Conservation (phyloP, 2,797 vertebrate genomes). For the Crotalus adamanteus region DNA sequence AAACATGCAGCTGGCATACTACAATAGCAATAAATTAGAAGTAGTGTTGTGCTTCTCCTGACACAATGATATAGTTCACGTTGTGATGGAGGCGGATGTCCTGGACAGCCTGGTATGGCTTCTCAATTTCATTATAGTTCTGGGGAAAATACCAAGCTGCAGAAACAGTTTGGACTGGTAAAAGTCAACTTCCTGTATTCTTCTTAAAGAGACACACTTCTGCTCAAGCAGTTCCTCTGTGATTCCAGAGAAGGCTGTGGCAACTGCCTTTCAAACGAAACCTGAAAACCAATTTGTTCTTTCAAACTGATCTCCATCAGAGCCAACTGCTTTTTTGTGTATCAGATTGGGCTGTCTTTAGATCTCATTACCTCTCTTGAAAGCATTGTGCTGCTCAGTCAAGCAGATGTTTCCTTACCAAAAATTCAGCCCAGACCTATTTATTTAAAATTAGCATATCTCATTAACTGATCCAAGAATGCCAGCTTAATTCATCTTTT, state of each 20-base stretch:
- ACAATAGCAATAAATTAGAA: background rate
- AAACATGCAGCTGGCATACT: background rate
- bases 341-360: conserved; percentile 52
- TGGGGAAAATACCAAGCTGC: background rate
- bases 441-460: conserved; percentile 75
- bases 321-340: conserved; percentile 29
- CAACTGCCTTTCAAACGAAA: conserved; percentile 43
- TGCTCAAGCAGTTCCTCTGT: background rate
- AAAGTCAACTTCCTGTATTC: background rate
- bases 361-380: conserved; percentile 50
- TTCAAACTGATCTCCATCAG: conserved; percentile 60
- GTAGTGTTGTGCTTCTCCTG: background rate
- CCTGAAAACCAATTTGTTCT: conserved; percentile 50
- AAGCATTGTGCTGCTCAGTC: conserved; percentile 54
- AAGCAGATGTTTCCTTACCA: conserved; percentile 76
- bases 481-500: conserved; percentile 67
- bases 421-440: conserved; percentile 70
- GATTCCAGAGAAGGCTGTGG: conserved; percentile 22
- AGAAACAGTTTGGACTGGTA: background rate
- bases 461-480: conserved; percentile 75
- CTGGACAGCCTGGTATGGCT: background rate
- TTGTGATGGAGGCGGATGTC: background rate
- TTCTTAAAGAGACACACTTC: background rate
- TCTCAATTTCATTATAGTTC: background rate
- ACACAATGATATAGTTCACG: background rate